Evolutionary conservation across 1,140 invertebrate species (phyloP).

Genomic region (Probaryconus sp.): DNA sequence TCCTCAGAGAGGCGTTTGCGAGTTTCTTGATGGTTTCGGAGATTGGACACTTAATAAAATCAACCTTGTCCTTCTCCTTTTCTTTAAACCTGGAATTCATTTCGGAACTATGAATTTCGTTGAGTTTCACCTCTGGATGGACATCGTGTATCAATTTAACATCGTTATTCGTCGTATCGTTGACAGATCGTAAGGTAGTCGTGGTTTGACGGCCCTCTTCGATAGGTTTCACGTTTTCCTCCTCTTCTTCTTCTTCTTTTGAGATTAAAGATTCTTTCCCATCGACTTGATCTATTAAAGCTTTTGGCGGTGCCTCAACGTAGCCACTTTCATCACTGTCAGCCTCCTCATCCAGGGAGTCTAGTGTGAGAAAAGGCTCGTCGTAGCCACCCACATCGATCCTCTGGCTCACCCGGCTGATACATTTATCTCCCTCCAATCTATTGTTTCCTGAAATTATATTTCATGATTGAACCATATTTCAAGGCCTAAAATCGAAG

Average conservation of each 20-base stretch:
- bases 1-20: constrained; percentile 73
- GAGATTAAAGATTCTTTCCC: constrained; percentile 32
- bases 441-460: constrained; percentile 51
- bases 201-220: constrained; percentile 8
- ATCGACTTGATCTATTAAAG: constrained; percentile 66
- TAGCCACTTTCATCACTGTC: constrained; percentile 80
- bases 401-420: constrained; percentile 51
- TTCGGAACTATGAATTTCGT: constrained; percentile 16
- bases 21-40: constrained; percentile 76
- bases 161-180: constrained; percentile 28
- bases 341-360: constrained; percentile 72
- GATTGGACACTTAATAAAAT: constrained; percentile 75
- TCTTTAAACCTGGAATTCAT: constrained; percentile 64
- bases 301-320: constrained; percentile 77
- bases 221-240: constrained; percentile 9
- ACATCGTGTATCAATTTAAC: constrained; percentile 37
- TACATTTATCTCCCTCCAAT: constrained; percentile 44
- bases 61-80: constrained; percentile 66
- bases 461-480: constrained; percentile 19
- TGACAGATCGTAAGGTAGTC: constrained; percentile 11
- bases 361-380: constrained; percentile 68
- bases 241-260: constrained; percentile 13
- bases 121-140: constrained; percentile 31
- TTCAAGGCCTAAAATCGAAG: too few species aligned
- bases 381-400: constrained; percentile 62